phyloP scores from a whole-genome alignment of 1,140 invertebrate species.

The Bursaphelenchus mucronatus region DNA sequence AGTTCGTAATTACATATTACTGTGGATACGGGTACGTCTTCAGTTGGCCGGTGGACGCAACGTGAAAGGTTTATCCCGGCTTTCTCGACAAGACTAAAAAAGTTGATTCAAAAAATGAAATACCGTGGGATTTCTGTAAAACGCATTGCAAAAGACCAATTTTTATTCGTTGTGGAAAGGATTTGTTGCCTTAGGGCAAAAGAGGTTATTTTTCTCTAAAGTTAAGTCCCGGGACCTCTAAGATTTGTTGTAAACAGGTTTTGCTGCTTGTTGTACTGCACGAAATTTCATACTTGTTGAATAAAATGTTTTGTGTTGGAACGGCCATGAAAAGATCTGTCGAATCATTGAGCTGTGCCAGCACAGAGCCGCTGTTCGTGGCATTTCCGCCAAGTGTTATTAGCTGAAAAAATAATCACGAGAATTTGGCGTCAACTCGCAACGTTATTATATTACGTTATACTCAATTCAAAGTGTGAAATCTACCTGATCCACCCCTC shows the following conservation, averaged over 20 bases:
- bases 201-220: too few relatives aligned
- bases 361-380: constrained; percentile 6
- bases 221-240: too few relatives aligned
- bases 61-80: constrained; percentile 9
- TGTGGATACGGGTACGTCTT: constrained; percentile 13
- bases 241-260: too few relatives aligned
- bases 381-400: constrained; percentile 21
- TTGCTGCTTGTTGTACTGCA: neutral
- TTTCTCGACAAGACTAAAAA: constrained; percentile 2
- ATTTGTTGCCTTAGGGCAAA: too few relatives aligned
- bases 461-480: neutral
- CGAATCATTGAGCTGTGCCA: constrained; percentile 12
- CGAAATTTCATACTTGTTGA: constrained; percentile 1
- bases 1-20: constrained; percentile 1
- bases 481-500: constrained; percentile 27
- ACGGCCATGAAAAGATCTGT: constrained; percentile 21
- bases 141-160: too few relatives aligned
- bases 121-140: too few relatives aligned
- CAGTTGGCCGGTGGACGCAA: constrained; percentile 5
- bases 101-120: too few relatives aligned
- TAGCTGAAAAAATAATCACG: constrained; percentile 8
- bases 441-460: neutral
- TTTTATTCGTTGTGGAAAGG: too few relatives aligned
- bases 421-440: neutral
- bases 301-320: constrained; percentile 7